Conservation (phyloP, 2,888 invertebrate genomes). For the Zelleria hepariella region DNA sequence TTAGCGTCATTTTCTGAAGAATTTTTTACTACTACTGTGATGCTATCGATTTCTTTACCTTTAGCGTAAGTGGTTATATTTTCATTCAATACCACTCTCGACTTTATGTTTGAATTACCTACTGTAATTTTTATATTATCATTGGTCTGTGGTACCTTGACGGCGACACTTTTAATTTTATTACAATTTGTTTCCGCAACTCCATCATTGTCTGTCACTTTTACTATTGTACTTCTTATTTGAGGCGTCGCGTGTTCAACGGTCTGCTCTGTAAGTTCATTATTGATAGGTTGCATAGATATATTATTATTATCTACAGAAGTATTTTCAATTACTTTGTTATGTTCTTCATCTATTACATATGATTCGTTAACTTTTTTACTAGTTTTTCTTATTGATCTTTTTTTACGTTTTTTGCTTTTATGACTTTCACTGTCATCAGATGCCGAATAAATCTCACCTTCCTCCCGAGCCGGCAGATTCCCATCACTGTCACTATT, state of each 20-base stretch:
- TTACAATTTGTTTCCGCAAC: conserved; percentile 1
- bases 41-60: background rate
- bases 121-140: too few species aligned
- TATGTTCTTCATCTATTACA: too few species aligned
- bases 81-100: too few species aligned
- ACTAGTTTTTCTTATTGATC: background rate
- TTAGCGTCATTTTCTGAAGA: background rate
- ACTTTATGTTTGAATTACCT: too few species aligned
- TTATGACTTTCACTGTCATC: background rate
- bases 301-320: background rate
- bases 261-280: background rate
- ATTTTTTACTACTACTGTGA: background rate
- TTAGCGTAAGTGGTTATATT: too few species aligned
- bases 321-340: too few species aligned
- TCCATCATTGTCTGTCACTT: conserved; percentile 3
- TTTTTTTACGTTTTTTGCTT: background rate
- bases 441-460: background rate
- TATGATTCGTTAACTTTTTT: background rate
- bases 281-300: background rate
- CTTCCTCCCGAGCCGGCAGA: background rate
- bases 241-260: background rate
- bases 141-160: background rate
- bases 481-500: conserved; percentile 14
- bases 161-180: background rate
- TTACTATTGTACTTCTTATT: background rate